A percentile compares a stretch with the other conserved stretches of the same genome.
Conservation (phyloP, 2,888 invertebrate species). For the Andrena camellia region DNA sequence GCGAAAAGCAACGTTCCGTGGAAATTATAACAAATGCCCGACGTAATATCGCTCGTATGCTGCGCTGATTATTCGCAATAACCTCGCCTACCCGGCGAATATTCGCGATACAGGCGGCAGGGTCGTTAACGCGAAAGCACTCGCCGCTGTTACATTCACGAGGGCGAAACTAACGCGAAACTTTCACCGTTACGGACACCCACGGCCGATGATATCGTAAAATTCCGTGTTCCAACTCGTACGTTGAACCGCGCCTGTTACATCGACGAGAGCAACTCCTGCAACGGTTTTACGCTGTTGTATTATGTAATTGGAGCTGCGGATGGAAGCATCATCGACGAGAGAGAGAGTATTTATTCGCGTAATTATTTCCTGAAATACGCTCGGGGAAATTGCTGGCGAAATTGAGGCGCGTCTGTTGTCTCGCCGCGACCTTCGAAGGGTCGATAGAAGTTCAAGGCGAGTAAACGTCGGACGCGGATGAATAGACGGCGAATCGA, state of each 20-base stretch:
- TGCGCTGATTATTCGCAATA: conserved; percentile 2
- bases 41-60: background rate
- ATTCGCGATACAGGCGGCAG: conserved; percentile 21
- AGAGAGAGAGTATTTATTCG: background rate
- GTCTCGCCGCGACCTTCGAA: background rate
- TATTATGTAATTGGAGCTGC: background rate
- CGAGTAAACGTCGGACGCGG: background rate
- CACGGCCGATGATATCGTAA: conserved; percentile 31
- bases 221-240: conserved; percentile 32
- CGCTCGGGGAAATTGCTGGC: background rate
- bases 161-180: conserved; percentile 21
- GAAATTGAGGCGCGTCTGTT: background rate
- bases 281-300: background rate
- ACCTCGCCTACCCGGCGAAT: background rate
- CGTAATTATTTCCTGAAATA: conserved; percentile 3
- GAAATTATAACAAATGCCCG: conserved; percentile 9
- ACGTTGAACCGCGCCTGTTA: conserved; percentile 37
- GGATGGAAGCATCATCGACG: background rate
- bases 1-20: background rate
- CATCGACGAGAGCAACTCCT: background rate
- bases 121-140: background rate
- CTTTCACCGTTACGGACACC: conserved; percentile 38
- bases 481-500: conserved; percentile 10
- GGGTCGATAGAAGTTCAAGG: conserved; percentile 23
- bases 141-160: conserved; percentile 29